Percentiles rank a stretch among this genome's conserved stretches.
Evolutionary conservation across 2,888 invertebrate genomes (phyloP).

Genomic region (Terebella lapidaria): DNA sequence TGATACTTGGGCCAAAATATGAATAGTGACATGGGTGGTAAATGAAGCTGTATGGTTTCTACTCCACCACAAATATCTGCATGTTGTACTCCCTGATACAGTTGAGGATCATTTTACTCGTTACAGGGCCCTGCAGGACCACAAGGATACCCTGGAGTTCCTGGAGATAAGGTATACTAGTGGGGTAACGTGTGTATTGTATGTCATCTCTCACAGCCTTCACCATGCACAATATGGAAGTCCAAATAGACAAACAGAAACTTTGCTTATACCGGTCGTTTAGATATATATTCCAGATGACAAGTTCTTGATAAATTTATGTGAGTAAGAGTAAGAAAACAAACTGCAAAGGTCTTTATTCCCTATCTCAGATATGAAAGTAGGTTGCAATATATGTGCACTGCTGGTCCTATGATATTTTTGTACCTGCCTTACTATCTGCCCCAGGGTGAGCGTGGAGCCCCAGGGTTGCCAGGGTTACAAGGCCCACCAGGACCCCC

Average conservation of each 20-base stretch:
- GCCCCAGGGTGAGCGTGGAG: conserved; percentile 1
- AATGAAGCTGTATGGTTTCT: neutral
- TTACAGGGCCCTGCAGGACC: neutral
- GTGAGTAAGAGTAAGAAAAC: too few species aligned
- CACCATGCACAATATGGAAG: too few species aligned
- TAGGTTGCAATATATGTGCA: neutral
- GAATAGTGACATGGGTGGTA: neutral
- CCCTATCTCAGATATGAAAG: neutral
- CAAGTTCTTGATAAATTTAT: too few species aligned
- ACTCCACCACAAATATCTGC: neutral
- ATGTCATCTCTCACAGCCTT: too few species aligned
- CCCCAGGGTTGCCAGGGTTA: neutral
- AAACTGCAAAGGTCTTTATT: too few species aligned
- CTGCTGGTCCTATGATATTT: neutral
- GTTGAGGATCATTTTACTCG: neutral
- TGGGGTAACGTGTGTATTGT: too few species aligned
- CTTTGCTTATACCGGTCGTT: too few species aligned
- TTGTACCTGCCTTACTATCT: neutral
- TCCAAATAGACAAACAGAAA: too few species aligned
- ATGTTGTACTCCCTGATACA: neutral
- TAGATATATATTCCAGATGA: too few species aligned
- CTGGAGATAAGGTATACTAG: neutral
- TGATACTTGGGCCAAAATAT: neutral
- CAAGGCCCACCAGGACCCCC: neutral
- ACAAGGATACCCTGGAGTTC: neutral